Conservation (phyloP, 2,888 invertebrate species). For the Phyto melanocephala region DNA sequence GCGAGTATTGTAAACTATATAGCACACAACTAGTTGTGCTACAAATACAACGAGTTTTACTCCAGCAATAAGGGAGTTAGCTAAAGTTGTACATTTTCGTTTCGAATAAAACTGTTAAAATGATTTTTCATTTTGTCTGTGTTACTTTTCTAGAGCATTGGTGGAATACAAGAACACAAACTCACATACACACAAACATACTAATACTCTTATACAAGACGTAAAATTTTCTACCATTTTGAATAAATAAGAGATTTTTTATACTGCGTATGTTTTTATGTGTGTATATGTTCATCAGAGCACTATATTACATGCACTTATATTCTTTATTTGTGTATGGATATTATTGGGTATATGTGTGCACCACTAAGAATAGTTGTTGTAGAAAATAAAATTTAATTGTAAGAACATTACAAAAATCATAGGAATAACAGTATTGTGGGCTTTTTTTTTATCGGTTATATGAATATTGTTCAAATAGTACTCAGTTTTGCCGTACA, state of each 20-base stretch:
- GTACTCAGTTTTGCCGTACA: not conserved
- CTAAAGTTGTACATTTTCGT: constrained; percentile 12
- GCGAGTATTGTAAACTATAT: not conserved
- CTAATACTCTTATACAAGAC: no score
- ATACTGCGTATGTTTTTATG: not conserved
- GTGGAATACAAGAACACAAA: not conserved
- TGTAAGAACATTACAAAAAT: constrained; percentile 29
- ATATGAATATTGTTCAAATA: not conserved
- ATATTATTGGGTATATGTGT: not conserved
- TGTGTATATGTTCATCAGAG: not conserved
- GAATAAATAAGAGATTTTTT: constrained; percentile 30
- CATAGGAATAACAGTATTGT: not conserved
- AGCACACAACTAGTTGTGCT: not conserved
- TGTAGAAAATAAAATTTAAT: constrained; percentile 43
- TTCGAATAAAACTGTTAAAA: not conserved
- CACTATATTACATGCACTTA: not conserved
- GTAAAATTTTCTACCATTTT: constrained; percentile 34
- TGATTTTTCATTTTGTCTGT: not conserved
- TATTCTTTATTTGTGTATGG: not conserved
- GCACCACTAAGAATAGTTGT: constrained; percentile 24
- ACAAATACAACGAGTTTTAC: not conserved
- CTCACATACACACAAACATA: not conserved
- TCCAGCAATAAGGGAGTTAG: not conserved
- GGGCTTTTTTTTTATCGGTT: not conserved
- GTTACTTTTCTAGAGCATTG: not conserved